Percentiles rank a stretch among this genome's conserved stretches.
phyloP scores from a whole-genome alignment of 2,888 invertebrate species.

The Empis stercorea region DNA sequence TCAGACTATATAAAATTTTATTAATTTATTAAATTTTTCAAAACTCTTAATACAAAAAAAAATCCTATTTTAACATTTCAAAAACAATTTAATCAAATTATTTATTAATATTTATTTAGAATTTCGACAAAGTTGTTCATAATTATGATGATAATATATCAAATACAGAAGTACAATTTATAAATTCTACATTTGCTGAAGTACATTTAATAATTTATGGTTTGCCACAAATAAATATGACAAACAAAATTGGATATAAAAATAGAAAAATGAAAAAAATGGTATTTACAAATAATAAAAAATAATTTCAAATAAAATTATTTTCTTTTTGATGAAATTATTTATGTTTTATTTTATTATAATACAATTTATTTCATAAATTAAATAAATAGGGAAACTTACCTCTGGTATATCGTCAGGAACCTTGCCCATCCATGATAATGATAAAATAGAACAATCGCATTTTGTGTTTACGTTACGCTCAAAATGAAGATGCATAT shows the following conservation, averaged over 20 bases:
- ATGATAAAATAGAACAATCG: conserved; percentile 85
- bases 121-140: conserved; percentile 8
- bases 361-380: background rate
- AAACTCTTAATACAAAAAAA: no score
- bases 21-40: no score
- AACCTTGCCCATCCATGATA: conserved; percentile 98
- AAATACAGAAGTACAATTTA: conserved; percentile 7
- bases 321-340: background rate
- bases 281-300: no score
- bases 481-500: conserved; percentile 95
- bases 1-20: no score
- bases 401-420: conserved; percentile 93
- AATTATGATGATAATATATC: conserved; percentile 7
- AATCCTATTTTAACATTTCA: no score
- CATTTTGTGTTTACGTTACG: conserved; percentile 85
- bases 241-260: no score
- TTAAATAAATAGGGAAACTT: conserved; percentile 17
- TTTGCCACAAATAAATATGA: background rate
- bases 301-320: no score
- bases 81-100: no score
- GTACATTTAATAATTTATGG: conserved; percentile 8
- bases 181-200: conserved; percentile 6
- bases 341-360: background rate
- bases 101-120: conserved; percentile 1
- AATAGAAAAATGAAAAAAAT: no score